Base-by-base conservation (phyloP, 2,113 vertebrate species). In the Campylorhamphus procurvoides region DNA sequence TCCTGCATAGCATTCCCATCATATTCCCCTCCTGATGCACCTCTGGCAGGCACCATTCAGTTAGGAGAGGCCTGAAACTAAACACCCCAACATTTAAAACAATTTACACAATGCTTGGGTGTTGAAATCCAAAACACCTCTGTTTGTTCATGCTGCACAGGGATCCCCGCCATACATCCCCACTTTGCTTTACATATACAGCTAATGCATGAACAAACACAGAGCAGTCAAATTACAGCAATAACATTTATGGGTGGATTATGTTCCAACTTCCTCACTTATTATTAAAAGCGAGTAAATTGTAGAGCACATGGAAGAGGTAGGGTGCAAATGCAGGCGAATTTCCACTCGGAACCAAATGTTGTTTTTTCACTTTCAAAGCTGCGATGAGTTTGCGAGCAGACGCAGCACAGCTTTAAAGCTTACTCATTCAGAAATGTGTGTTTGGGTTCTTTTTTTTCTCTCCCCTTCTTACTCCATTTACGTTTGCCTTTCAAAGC, bases 211-310 rank as follows among this genome's bases (percentile, higher is more conserved):
- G 76, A 95, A 94, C 96, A 97, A 95, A 97, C 94, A 97, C 90
- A 66, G 89, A 52, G 11, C 90, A 72, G 75, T 64, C 92, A 94
- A 97, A 97, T 93, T 75, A 96, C 85, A 94, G 96, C 85, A 94
- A 94, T 93, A 96, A 95, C 91, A 96, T 96, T 97, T 92, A 87
- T 81, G 92, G 83, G 83, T 82, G 92, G 87, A 96, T 97, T 96
- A 97, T 18, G 93, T 83, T 91, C 91, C 79, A 95, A 89, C 91
- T 90, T 94, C 84, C 83, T 92, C 52, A 1, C 91, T 96, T 91
- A 75, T 78, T 94, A 92, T 93, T 92, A 91, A 85, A 88, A 89
- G 64, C 42, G 59, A 79, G 74, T 79, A 69, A 72, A 94, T 91
- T 91, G 71, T 37, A 13, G 64, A 56, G 82, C 89, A 89, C 84